Base-by-base conservation (phyloP, 2,888 invertebrate species). In the Sesamia inferens region DNA sequence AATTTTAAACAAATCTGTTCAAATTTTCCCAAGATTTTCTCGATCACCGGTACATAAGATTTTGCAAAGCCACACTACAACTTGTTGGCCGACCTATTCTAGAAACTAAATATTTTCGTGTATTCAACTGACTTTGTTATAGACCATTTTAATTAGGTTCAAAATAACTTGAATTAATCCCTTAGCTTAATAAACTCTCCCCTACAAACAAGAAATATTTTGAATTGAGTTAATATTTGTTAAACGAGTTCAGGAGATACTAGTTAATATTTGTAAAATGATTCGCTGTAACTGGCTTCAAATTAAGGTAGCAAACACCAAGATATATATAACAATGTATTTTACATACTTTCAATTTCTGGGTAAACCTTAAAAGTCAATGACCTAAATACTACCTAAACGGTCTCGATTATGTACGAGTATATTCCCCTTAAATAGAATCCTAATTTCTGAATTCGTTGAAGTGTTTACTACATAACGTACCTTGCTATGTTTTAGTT, bases 161-260 rank as follows among this genome's bases (percentile, higher is more conserved):
- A 22, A 22, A 64, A 58, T 70, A 54, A 39, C 16, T 51, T 14
- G 31, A 76, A 69, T n/a, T 55, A 11, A 39, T 70, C 47, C 31
- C 24, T 22, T 62, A 48, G 42, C 11, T n/a, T 24, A 39, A 48
- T 42, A 47, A 42, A 42, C n/a, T 39, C 54, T n/a, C 2, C 8
- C 31, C 39, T 14, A 24, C 13, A 16, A 61, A 67, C 61, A 54
- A 31, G 3, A 76, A 75, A 71, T 55, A 73, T 62, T 71, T 39
- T 62, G 31, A 16, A 13, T 24, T 31, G 19, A 57, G 22, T 22
- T 44, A 44, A 55, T 55, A 22, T 47, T 77, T 42, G 54, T 48
- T 65, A 19, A 47, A 61, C 61, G 2, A 65, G 7, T 39, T 62
- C 22, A 16, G 8, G 42, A 44, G 19, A 57, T 62, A 39, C 7